A percentile compares a stretch with the other conserved stretches of the same genome.
Evolutionary conservation across 2,888 invertebrate species (phyloP).

Genomic region (Prosapia bicincta): DNA sequence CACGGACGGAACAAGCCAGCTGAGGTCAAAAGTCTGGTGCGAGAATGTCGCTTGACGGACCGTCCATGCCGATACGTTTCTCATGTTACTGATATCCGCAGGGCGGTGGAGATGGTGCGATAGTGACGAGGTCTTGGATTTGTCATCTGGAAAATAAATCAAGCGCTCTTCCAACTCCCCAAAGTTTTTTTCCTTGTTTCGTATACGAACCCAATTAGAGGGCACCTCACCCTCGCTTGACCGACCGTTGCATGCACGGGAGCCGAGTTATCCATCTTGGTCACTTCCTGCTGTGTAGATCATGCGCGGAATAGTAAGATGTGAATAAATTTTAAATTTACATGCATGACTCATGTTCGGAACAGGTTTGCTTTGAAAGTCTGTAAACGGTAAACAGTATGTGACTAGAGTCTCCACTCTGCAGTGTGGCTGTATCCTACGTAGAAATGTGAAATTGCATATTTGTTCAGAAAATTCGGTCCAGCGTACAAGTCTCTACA

Average conservation of each 20-base stretch:
- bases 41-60: not conserved
- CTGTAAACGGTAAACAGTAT: too few species aligned
- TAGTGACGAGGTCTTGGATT: slow-evolving; percentile 8
- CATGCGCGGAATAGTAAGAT: not conserved
- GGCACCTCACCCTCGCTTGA: not conserved
- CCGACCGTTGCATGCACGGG: not conserved
- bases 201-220: not conserved
- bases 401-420: too few species aligned
- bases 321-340: not conserved
- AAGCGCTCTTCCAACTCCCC: not conserved
- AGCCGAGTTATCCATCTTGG: not conserved
- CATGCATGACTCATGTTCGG: not conserved
- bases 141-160: slow-evolving; percentile 23
- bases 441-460: too few species aligned
- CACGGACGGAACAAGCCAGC: not conserved
- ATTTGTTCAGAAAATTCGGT: too few species aligned
- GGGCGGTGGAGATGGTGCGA: not conserved
- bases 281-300: not conserved
- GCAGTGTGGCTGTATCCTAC: too few species aligned
- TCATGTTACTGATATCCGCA: not conserved
- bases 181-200: slow-evolving; percentile 3
- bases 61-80: not conserved
- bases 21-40: not conserved
- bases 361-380: not conserved
- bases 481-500: too few species aligned